Conservation (phyloP, 2,113 vertebrate species). For the Indri indri region DNA sequence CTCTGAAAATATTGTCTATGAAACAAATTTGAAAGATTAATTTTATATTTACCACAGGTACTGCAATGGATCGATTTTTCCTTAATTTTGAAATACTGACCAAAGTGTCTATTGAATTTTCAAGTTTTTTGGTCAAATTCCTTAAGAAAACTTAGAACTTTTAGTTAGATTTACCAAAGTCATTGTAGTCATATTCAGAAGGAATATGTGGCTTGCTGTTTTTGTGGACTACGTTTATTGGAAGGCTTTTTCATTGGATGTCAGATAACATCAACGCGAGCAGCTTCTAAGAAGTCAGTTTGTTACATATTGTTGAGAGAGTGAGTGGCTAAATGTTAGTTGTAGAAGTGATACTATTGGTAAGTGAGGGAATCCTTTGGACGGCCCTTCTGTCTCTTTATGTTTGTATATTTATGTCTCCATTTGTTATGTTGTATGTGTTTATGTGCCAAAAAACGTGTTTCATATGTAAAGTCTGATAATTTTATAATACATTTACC, state of each 20-base stretch:
- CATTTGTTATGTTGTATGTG: background rate
- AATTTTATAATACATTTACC: background rate
- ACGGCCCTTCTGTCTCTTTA: background rate
- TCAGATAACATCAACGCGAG: background rate
- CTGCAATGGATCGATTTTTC: background rate
- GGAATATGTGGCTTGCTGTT: background rate
- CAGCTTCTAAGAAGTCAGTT: background rate
- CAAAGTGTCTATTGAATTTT: conserved; percentile 9
- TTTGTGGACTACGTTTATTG: background rate
- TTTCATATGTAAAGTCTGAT: background rate
- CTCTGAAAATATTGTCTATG: background rate
- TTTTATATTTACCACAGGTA: background rate
- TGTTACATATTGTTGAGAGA: background rate
- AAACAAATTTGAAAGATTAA: background rate
- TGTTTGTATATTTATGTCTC: background rate
- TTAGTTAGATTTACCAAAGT: background rate
- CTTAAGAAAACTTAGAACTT: background rate
- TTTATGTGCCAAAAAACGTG: background rate
- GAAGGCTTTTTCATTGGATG: background rate
- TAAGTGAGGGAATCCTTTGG: background rate
- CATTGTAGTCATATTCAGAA: background rate
- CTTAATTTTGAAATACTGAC: background rate
- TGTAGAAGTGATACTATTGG: background rate
- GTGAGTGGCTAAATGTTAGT: background rate
- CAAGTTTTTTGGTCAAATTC: background rate